Evolutionary conservation across 2,888 invertebrate genomes (phyloP).

Genomic region (Scelioninae gen. 2): DNA sequence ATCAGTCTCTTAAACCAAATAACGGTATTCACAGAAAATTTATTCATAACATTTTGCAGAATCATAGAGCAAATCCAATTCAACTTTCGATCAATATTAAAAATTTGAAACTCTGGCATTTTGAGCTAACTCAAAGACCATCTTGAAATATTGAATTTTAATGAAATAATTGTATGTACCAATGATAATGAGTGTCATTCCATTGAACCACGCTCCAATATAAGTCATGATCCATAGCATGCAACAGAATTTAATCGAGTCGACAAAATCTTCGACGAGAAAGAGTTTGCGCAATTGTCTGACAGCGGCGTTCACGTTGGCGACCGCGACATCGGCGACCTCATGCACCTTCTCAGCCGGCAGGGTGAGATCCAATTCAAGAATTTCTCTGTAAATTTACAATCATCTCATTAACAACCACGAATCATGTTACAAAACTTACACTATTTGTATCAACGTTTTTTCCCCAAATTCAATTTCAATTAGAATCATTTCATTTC

Average conservation of each 20-base stretch:
- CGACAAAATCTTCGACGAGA: constrained; percentile 97
- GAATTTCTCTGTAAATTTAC: constrained; percentile 80
- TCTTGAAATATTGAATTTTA: not conserved
- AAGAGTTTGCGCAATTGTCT: constrained; percentile 93
- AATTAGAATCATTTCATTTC: too few relatives aligned
- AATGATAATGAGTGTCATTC: constrained; percentile 97
- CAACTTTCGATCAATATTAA: too few relatives aligned
- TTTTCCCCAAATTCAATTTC: too few relatives aligned
- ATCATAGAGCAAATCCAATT: too few relatives aligned
- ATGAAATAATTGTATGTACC: constrained; percentile 76
- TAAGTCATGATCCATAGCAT: constrained; percentile 98
- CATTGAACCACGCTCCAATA: constrained; percentile 99
- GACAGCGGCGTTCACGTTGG: constrained; percentile 89
- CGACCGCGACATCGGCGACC: constrained; percentile 89
- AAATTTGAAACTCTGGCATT: too few relatives aligned
- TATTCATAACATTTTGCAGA: too few relatives aligned
- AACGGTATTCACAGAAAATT: too few relatives aligned
- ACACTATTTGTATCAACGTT: too few relatives aligned
- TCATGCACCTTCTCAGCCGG: constrained; percentile 94
- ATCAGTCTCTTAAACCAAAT: too few relatives aligned
- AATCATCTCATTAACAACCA: too few relatives aligned
- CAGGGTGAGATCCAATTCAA: constrained; percentile 91
- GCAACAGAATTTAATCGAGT: constrained; percentile 96
- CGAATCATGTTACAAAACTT: too few relatives aligned
- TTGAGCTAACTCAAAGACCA: too few relatives aligned